Evolutionary conservation across 2,113 vertebrate species (phyloP), one percentile per base, ranked within the genome.

Genomic region (Labeo rohita): DNA sequence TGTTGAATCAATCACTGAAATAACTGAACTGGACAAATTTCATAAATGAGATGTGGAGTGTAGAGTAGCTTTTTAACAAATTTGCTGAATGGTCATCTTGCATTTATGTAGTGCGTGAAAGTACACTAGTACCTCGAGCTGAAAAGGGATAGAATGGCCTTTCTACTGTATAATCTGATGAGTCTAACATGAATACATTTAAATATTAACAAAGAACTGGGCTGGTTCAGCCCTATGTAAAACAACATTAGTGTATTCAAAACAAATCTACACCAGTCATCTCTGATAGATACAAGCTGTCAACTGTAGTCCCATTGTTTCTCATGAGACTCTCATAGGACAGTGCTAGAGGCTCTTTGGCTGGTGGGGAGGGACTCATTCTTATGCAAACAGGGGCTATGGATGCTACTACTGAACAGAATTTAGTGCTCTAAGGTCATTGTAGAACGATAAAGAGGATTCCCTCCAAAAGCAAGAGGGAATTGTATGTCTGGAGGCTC

Each of bases 211-310:
- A 89, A 89, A 86, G 61, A 66, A 87, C 75, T 70, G 74, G 85
- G 83, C 39, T 89, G 54, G 65, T 84, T 54, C 66, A 39, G 49
- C 78, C 23, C 36, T 59, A 78, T 79, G 90, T 89, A 86, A 92
- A 87, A 88, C 85, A 85, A 86, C 77, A 88, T 90, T 86, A 86
- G 61, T 92, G 91, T 94, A 91, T 94, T 88, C 92, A 91, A 89
- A 94, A 94, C 93, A 94, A 86, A 93, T 90, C 91, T 87, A 91
- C 92, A 93, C 75, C 89, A 91, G 90, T 92, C 86, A 86, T 91
- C 91, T 92, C 87, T 94, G 92, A 92, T 93, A 92, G 91, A 93
- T 92, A 94, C 93, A 94, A 93, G 92, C 83, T 83, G 85, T 91
- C 90, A 91, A 86, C 89, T 70, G 74, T 72, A 79, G 72, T 65